phyloP scores from a whole-genome alignment of 2,888 invertebrate genomes.

The Peribatodes rhomboidaria region DNA sequence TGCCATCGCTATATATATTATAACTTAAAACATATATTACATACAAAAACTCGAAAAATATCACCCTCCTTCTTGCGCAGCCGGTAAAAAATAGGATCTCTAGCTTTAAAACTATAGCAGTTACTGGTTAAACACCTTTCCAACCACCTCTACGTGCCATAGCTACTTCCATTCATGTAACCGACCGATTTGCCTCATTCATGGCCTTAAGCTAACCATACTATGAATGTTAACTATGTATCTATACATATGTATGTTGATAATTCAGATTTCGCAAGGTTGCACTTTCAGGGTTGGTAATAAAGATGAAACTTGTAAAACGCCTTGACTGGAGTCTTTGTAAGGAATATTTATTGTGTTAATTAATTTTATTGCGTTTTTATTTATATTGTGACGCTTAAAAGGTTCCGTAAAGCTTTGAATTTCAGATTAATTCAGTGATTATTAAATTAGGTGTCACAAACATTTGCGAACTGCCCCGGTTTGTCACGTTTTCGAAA shows the following conservation, averaged over 20 bases:
- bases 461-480: too few relatives aligned
- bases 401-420: conserved; percentile 6
- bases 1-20: too few relatives aligned
- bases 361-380: conserved; percentile 22
- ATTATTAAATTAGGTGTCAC: neutral
- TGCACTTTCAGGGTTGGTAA: conserved; percentile 30
- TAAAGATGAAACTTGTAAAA: conserved; percentile 12
- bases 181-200: conserved; percentile 24
- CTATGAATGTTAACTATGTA: conserved; percentile 28
- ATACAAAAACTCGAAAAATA: too few relatives aligned
- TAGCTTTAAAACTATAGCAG: neutral
- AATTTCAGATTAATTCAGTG: conserved; percentile 8
- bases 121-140: conserved; percentile 1
- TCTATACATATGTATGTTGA: conserved; percentile 23
- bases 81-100: too few relatives aligned
- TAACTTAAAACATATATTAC: too few relatives aligned
- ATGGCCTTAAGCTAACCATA: conserved; percentile 19
- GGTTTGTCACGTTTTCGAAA: too few relatives aligned
- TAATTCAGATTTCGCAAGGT: conserved; percentile 27
- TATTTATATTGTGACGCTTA: neutral
- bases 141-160: conserved; percentile 20
- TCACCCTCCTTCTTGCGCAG: too few relatives aligned
- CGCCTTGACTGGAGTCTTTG: conserved; percentile 21
- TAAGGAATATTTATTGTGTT: conserved; percentile 17
- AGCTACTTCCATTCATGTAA: conserved; percentile 27